Percentiles rank a stretch among this genome's conserved stretches.
Evolutionary conservation across 2,797 vertebrate species (phyloP).

Genomic region (Pelochelys cantorii): DNA sequence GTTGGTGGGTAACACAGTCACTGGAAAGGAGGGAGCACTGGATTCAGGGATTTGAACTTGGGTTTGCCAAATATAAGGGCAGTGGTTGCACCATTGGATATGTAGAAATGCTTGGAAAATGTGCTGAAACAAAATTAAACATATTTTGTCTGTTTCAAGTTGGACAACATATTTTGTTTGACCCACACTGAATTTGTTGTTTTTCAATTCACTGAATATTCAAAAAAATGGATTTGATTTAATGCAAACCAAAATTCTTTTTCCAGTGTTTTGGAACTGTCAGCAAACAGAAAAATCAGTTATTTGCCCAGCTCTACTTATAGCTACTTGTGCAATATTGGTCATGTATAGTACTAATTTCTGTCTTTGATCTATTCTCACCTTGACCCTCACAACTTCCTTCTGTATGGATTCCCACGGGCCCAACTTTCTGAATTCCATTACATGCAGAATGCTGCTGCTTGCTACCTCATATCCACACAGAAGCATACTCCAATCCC

Average conservation of each 20-base stretch:
- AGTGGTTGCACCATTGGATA: background rate
- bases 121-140: background rate
- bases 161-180: background rate
- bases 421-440: background rate
- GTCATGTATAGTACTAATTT: background rate
- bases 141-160: background rate
- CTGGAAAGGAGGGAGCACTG: background rate
- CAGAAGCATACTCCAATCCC: accelerated
- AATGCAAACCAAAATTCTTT: background rate
- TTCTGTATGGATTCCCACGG: background rate
- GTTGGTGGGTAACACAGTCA: background rate
- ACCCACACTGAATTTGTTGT: background rate
- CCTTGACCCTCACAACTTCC: background rate
- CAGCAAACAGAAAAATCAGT: background rate
- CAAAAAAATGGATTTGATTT: background rate
- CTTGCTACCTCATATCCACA: background rate
- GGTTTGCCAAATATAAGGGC: background rate
- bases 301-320: background rate
- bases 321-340: accelerated
- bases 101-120: background rate
- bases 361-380: background rate
- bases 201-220: background rate
- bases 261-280: background rate
- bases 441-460: background rate
- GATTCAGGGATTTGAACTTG: background rate